Base-by-base conservation (phyloP, 2,797 vertebrate genomes). In the Sebastes trivittatus region DNA sequence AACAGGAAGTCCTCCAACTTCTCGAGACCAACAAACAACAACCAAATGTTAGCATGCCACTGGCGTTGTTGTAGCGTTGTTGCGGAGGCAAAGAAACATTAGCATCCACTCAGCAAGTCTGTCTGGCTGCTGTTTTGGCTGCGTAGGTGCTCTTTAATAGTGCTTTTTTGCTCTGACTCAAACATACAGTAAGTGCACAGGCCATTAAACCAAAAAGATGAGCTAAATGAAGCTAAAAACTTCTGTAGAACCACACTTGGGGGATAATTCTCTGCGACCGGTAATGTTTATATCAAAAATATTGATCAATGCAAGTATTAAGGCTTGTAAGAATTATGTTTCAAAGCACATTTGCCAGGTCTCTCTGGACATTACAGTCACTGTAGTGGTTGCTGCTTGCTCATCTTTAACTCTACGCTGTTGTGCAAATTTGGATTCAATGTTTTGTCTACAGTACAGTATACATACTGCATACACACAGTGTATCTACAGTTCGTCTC, bases 401-500 rank as follows among this genome's bases (percentile, higher is more conserved):
- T 29, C 7, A 34, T 23, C 34, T 49, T 46, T 9, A 36, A 46
- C 10, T 56, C 13, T 11, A 22, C 0, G 4, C n/a, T 61, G 29
- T 29, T 62, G 65, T 69, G 32, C 30, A 63, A 29, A 54, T 59
- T n/a, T 36, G 3, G 4, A 8, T 46, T 49, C 3, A 38, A 0
- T 52, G 25, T 72, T 72, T 32, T 18, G 22, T 73, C 10, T 29
- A 13, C 42, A 23, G n/a, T 11, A 38, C 6, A 1, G n/a, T 38
- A 16, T 7, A 1, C 30, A 25, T 2, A 18, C n/a, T 11, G 11
- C 20, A 11, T 11, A 29, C 4, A 30, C 10, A 30, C 11, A 66
- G 30, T 30, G 34, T 72, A 36, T 66, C 81, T 90, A 94, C 67
- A 94, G 87, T 60, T 94, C 93, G 55, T 93, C 88, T 30, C 27